A percentile compares a stretch with the other conserved stretches of the same genome.
Evolutionary conservation across 2,888 invertebrate genomes (phyloP).

Genomic region (Lasioglossum villosulum): DNA sequence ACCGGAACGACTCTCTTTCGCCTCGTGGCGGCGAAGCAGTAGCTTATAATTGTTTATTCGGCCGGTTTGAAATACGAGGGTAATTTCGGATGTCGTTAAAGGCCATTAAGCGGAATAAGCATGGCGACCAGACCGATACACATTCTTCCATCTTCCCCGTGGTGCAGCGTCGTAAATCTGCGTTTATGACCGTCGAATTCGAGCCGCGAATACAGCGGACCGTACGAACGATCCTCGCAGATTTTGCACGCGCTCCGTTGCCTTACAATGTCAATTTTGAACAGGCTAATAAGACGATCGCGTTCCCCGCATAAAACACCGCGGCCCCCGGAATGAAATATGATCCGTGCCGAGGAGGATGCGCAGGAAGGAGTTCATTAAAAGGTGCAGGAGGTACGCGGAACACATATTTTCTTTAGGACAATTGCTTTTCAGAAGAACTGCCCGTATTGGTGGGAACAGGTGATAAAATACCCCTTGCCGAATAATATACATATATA

Average conservation of each 20-base stretch:
- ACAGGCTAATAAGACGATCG: constrained; percentile 11
- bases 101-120: constrained; percentile 66
- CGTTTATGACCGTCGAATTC: constrained; percentile 64
- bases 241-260: constrained; percentile 27
- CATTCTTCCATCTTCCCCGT: constrained; percentile 50
- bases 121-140: constrained; percentile 52
- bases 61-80: constrained; percentile 63
- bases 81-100: constrained; percentile 68
- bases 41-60: constrained; percentile 65
- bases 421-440: background rate
- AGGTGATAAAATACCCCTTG: background rate
- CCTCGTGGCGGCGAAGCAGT: constrained; percentile 27
- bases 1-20: constrained; percentile 29
- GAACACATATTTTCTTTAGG: background rate
- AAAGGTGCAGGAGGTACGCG: background rate
- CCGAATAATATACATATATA: background rate
- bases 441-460: background rate
- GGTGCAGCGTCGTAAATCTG: constrained; percentile 60
- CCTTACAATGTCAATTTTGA: constrained; percentile 24
- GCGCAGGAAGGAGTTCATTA: background rate
- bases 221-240: constrained; percentile 21
- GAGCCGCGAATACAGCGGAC: constrained; percentile 39
- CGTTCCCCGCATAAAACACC: background rate
- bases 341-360: background rate
- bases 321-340: background rate